Evolutionary conservation across 2,113 vertebrate species (phyloP).

Genomic region (Vireo altiloquus): DNA sequence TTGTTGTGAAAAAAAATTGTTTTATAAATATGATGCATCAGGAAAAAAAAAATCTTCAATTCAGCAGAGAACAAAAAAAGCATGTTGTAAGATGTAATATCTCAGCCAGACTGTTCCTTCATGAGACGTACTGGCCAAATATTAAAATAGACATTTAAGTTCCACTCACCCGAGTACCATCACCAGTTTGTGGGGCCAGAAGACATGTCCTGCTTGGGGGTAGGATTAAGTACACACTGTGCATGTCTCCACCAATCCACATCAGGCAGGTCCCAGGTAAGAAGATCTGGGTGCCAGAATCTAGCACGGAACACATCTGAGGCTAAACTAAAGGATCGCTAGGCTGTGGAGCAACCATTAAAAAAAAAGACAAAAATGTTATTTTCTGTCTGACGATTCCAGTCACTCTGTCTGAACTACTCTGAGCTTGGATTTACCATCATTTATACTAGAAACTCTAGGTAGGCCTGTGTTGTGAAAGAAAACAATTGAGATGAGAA

Average conservation of each 20-base stretch:
- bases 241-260: background rate
- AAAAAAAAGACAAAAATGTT: background rate
- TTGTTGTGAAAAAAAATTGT: background rate
- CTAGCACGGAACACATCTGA: background rate
- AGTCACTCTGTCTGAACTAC: background rate
- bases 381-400: background rate
- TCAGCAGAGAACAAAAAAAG: background rate
- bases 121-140: background rate
- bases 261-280: background rate
- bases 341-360: background rate
- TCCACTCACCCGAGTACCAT: background rate
- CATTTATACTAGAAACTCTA: background rate
- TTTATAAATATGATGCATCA: too few relatives aligned
- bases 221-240: background rate
- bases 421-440: background rate
- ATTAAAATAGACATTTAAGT: background rate
- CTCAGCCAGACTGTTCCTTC: background rate
- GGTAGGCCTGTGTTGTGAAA: background rate
- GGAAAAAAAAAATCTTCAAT: background rate
- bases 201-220: background rate
- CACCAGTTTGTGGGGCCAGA: background rate
- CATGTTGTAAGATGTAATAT: background rate
- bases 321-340: background rate
- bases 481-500: background rate
- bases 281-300: background rate